Evolutionary conservation across 2,888 invertebrate species (phyloP).

Genomic region (Lasius platythorax): DNA sequence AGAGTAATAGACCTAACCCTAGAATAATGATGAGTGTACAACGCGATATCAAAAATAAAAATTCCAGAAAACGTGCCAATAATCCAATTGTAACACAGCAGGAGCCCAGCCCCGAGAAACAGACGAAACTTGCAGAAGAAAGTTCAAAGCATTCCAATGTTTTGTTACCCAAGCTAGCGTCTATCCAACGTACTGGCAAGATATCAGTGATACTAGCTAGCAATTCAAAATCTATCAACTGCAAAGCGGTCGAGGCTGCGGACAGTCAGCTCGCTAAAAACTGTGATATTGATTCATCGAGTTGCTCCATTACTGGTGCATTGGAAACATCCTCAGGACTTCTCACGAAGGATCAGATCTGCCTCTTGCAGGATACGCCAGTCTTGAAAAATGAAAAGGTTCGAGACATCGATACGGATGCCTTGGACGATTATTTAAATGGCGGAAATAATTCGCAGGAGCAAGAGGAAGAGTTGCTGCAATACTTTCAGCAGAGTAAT

Average conservation of each 20-base stretch:
- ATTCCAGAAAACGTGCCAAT: conserved; percentile 83
- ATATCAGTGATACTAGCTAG: conserved; percentile 79
- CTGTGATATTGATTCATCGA: conserved; percentile 76
- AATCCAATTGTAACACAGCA: conserved; percentile 74
- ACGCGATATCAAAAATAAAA: conserved; percentile 77
- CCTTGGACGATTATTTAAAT: conserved; percentile 93
- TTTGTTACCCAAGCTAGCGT: conserved; percentile 71
- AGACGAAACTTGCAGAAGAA: conserved; percentile 79
- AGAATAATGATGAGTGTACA: conserved; percentile 74
- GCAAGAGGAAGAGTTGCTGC: conserved; percentile 94
- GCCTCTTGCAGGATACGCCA: conserved; percentile 75
- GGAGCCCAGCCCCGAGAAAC: conserved; percentile 84
- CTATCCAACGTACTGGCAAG: conserved; percentile 75
- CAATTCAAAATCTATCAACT: conserved; percentile 76
- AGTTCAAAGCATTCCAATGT: conserved; percentile 70
- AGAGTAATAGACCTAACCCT: conserved; percentile 74
- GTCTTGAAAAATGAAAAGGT: conserved; percentile 85
- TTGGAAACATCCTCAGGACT: conserved; percentile 61
- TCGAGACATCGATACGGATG: conserved; percentile 93
- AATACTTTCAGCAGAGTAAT: conserved; percentile 91
- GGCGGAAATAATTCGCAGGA: conserved; percentile 92
- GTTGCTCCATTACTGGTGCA: conserved; percentile 59
- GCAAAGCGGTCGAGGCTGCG: conserved; percentile 74
- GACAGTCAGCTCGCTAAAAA: conserved; percentile 76
- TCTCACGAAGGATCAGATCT: conserved; percentile 76